Evolutionary conservation across 2,888 invertebrate genomes (phyloP).

Genomic region (Trissolcus brochymenae): DNA sequence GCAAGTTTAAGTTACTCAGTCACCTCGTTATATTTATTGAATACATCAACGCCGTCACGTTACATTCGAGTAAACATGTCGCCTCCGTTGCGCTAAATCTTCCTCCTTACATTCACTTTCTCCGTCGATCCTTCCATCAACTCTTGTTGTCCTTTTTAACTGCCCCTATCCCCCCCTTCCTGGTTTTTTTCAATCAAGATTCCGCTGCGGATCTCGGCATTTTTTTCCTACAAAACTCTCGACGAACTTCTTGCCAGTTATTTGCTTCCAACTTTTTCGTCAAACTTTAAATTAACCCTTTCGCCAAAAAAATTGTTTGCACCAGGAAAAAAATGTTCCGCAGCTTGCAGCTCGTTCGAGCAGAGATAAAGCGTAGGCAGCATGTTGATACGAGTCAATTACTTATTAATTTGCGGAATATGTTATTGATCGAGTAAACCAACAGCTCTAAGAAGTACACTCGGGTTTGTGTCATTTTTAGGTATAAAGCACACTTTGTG

Average conservation of each 20-base stretch:
- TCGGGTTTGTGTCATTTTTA: neutral
- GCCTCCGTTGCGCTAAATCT: neutral
- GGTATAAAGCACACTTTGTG: neutral
- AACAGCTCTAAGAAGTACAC: neutral
- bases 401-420: constrained; percentile 45
- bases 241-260: constrained; percentile 21
- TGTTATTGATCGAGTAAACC: constrained; percentile 19
- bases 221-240: constrained; percentile 24
- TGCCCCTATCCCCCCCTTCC: constrained; percentile 6
- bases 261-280: constrained; percentile 36
- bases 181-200: constrained; percentile 32
- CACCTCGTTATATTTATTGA: constrained; percentile 36
- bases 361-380: constrained; percentile 26
- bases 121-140: neutral
- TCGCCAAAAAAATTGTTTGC: constrained; percentile 44
- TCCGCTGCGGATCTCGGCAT: constrained; percentile 23
- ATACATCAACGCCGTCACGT: constrained; percentile 12
- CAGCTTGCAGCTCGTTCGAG: constrained; percentile 6
- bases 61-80: constrained; percentile 20
- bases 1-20: constrained; percentile 41
- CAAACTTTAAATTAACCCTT: constrained; percentile 56
- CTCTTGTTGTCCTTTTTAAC: constrained; percentile 11
- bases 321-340: constrained; percentile 23
- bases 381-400: constrained; percentile 21
- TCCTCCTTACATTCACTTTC: neutral